phyloP scores from a whole-genome alignment of 2,888 invertebrate genomes.

The Octodonta nipae region DNA sequence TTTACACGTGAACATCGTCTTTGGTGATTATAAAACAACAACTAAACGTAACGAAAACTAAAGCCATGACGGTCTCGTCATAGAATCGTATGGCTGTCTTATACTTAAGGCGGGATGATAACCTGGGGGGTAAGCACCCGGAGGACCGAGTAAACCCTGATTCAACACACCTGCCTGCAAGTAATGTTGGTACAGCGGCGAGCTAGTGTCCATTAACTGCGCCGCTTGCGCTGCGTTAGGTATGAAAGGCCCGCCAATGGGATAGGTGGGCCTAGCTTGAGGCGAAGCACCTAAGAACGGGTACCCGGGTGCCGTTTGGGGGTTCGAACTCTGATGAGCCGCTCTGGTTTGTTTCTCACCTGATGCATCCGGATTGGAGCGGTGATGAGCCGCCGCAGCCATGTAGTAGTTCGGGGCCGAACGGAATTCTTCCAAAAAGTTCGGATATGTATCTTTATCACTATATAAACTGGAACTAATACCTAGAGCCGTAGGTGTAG shows the following conservation, averaged over 20 bases:
- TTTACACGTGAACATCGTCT: slow-evolving; percentile 17
- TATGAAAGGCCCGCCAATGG: slow-evolving; percentile 48
- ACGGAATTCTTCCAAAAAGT: slow-evolving; percentile 56
- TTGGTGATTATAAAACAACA: slow-evolving; percentile 20
- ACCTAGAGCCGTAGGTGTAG: slow-evolving; percentile 47
- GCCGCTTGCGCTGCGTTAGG: slow-evolving; percentile 37
- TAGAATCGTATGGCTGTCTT: slow-evolving; percentile 59
- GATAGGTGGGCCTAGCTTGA: slow-evolving; percentile 39
- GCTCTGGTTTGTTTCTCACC: slow-evolving; percentile 32
- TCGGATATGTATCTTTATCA: slow-evolving; percentile 52
- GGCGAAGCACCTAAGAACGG: slow-evolving; percentile 44
- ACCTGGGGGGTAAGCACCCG: slow-evolving; percentile 45
- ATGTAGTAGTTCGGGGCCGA: slow-evolving; percentile 47
- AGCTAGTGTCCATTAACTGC: slow-evolving; percentile 44
- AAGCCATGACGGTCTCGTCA: slow-evolving; percentile 56
- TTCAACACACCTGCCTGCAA: slow-evolving; percentile 44
- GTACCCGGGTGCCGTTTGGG: slow-evolving; percentile 35
- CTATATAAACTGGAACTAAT: slow-evolving; percentile 42
- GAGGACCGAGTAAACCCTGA: slow-evolving; percentile 35
- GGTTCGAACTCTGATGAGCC: slow-evolving; percentile 28
- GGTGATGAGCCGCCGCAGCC: slow-evolving; percentile 33
- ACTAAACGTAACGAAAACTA: slow-evolving; percentile 11
- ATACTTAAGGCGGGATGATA: slow-evolving; percentile 51
- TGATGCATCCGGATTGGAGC: slow-evolving; percentile 20
- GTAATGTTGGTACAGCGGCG: slow-evolving; percentile 62